phyloP scores from a whole-genome alignment of 2,888 invertebrate genomes.

The Cistogaster globosa region DNA sequence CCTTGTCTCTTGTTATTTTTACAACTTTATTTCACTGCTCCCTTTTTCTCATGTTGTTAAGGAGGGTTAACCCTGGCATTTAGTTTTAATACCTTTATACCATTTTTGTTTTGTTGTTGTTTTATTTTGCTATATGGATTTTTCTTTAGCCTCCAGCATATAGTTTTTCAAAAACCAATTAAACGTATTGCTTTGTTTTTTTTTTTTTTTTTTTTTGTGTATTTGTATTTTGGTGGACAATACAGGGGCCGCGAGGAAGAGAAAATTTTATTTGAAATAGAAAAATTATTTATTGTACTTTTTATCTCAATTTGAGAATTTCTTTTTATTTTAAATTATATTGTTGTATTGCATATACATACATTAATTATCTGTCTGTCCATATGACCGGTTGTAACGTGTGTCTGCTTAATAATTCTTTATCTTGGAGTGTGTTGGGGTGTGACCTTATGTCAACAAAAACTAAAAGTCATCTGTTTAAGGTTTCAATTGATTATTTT shows the following conservation, averaged over 20 bases:
- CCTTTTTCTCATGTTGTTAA: conserved; percentile 7
- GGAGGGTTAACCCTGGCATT: conserved; percentile 66
- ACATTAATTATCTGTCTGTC: background rate
- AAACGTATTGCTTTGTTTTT: conserved; percentile 53
- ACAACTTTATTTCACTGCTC: conserved; percentile 24
- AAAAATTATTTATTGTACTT: conserved; percentile 11
- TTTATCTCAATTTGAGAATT: conserved; percentile 28
- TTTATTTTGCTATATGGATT: conserved; percentile 18
- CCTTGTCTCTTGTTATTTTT: conserved; percentile 28
- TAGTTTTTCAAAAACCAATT: conserved; percentile 65
- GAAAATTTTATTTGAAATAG: background rate
- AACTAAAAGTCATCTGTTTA: conserved; percentile 60
- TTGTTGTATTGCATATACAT: background rate
- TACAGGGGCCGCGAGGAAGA: background rate
- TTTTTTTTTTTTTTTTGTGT: background rate
- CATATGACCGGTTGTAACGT: conserved; percentile 22
- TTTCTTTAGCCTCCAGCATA: conserved; percentile 34
- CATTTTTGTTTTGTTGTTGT: conserved; percentile 15
- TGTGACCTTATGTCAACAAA: conserved; percentile 42
- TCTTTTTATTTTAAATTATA: conserved; percentile 7
- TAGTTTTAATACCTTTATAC: conserved; percentile 62
- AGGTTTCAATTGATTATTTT: conserved; percentile 43
- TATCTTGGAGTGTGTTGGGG: background rate
- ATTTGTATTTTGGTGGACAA: conserved; percentile 17
- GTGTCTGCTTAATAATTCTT: conserved; percentile 17